A percentile compares a stretch with the other conserved stretches of the same genome.
Conservation (phyloP, 2,797 vertebrate genomes). For the Peromyscus eremicus region DNA sequence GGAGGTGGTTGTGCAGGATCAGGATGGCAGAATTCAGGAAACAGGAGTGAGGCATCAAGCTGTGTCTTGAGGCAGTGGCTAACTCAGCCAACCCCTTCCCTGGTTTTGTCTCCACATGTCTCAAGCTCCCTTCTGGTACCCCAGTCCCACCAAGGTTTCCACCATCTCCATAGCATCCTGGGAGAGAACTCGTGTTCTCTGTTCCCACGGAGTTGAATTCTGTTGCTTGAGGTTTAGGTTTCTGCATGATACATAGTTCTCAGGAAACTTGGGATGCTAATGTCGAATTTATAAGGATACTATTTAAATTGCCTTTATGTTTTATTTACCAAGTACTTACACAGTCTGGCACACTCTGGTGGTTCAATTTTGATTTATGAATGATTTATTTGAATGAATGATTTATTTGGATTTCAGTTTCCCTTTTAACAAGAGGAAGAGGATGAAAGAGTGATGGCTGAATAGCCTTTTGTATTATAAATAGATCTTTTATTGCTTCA, state of each 20-base stretch:
- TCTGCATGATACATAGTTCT: not conserved
- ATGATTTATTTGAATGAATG: constrained; percentile 42
- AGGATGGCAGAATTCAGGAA: not conserved
- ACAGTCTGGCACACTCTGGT: not conserved
- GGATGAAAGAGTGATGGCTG: not conserved
- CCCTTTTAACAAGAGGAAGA: constrained; percentile 3
- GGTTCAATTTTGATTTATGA: not conserved
- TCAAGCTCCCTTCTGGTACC: not conserved
- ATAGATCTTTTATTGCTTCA: constrained; percentile 23
- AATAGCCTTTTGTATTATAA: constrained; percentile 48
- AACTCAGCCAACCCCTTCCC: not conserved
- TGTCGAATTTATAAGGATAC: not conserved
- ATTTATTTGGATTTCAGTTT: constrained; percentile 55
- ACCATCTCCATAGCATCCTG: not conserved
- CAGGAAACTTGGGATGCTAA: not conserved
- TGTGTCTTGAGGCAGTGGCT: not conserved
- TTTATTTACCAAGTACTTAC: constrained; percentile 22
- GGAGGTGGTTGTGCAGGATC: not conserved
- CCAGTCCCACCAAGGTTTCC: not conserved
- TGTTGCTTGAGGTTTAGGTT: not conserved
- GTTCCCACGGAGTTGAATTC: not conserved
- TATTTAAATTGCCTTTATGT: constrained; percentile 12
- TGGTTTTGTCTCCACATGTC: not conserved
- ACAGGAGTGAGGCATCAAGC: not conserved
- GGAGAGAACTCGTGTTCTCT: not conserved